Evolutionary conservation across 1,140 invertebrate genomes (phyloP), one percentile per base, ranked within the genome.

Genomic region (Procambarus clarkii): DNA sequence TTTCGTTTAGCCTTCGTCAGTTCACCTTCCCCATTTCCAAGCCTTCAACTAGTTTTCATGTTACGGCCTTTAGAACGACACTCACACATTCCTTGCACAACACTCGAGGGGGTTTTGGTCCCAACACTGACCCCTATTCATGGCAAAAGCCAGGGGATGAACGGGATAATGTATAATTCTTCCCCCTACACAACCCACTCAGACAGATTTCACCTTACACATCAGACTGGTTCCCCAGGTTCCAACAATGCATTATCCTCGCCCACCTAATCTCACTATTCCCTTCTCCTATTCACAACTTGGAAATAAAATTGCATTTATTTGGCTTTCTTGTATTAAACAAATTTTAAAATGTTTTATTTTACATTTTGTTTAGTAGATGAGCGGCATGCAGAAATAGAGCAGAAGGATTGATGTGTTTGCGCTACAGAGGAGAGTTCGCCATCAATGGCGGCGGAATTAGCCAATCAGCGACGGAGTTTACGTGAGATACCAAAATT

Each of bases 401-500:
- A 21, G 8, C 15, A 21, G 21, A 54, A 54, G 8, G 13, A n/a
- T 69, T 50, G 71, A 74, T 34, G 58, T 74, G 9, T 76, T 82
- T 81, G 8, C 13, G 21, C 46, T 71, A 81, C 79, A 24, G 7
- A 5, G 21, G 44, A 18, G 80, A 82, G 60, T 91, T 69, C 58
- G 21, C 18, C 18, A 24, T 50, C 74, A 77, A 85, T 91, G 88
- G 88, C 88, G 88, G 54, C 58, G 15, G 34, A 48, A 21, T 60
- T 34, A 64, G 77, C 86, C 86, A 88, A 88, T 88, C 71, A 88
- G 77, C 34, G 45, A 48, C 24, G 8, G 77, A 69, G 58, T 69
- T 78, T 80, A 80, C 86, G 86, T 88, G 86, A 88, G 76, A 88
- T 64, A 76, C 88, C 76, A 91, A 71, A 91, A 91, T 79, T 85